phyloP scores from a whole-genome alignment of 2,797 vertebrate species.

The Sebastes iracundus region DNA sequence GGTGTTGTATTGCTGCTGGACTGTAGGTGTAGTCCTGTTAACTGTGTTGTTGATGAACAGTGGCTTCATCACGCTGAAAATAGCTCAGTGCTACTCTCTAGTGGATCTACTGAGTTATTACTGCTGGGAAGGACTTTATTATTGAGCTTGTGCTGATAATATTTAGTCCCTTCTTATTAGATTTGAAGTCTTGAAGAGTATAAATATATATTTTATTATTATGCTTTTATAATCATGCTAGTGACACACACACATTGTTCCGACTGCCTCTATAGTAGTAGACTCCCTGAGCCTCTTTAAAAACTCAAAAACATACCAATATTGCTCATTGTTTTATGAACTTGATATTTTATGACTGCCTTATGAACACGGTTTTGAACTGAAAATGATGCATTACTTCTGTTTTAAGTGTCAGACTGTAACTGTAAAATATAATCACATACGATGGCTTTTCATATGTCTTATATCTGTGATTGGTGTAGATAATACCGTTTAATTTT shows the following conservation, averaged over 20 bases:
- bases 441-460: background rate
- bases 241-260: background rate
- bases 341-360: background rate
- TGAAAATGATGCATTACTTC: background rate
- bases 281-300: background rate
- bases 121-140: background rate
- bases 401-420: background rate
- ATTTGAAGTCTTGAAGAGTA: background rate
- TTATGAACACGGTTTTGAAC: background rate
- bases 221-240: background rate
- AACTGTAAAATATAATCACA: background rate
- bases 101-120: constrained; percentile 45
- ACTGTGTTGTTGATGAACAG: background rate
- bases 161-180: background rate
- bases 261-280: background rate
- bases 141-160: background rate
- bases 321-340: background rate
- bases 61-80: background rate
- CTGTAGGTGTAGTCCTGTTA: background rate
- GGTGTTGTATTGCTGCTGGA: background rate
- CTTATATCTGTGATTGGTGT: background rate
- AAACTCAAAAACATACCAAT: background rate
- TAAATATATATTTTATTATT: background rate
- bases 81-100: constrained; percentile 68
- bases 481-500: background rate